Conservation (phyloP, 2,888 invertebrate species). For the Xanthorhoe designata region DNA sequence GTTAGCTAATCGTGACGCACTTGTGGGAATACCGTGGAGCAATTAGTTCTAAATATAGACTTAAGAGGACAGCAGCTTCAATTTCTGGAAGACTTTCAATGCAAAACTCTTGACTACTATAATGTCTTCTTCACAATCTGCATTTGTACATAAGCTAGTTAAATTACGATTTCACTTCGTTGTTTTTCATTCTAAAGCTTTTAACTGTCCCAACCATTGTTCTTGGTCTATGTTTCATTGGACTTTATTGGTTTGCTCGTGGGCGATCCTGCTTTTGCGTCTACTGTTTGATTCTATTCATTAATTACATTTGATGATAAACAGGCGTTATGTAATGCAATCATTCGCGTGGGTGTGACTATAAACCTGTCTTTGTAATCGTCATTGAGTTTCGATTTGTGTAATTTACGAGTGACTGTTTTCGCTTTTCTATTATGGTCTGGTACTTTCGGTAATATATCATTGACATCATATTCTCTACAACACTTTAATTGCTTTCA, state of each 20-base stretch:
- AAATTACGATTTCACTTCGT: neutral
- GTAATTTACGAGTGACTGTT: conserved; percentile 41
- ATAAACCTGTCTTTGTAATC: conserved; percentile 44
- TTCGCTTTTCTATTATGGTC: conserved; percentile 26
- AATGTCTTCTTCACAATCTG: neutral
- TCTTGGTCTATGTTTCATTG: conserved; percentile 16
- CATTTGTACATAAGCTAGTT: neutral
- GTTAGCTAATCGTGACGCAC: conserved; percentile 79
- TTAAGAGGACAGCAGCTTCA: conserved; percentile 41
- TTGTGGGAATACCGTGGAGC: conserved; percentile 72
- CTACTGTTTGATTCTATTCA: conserved; percentile 53
- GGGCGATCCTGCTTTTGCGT: conserved; percentile 50
- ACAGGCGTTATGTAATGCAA: conserved; percentile 46
- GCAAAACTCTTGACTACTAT: neutral
- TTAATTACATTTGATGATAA: conserved; percentile 53
- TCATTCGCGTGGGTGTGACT: conserved; percentile 41
- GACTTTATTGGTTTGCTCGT: conserved; percentile 47
- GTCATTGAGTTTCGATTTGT: conserved; percentile 40
- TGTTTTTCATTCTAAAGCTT: neutral
- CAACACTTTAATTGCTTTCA: neutral
- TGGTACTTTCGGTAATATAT: conserved; percentile 15
- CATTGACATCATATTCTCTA: conserved; percentile 2
- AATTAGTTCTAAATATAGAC: conserved; percentile 55
- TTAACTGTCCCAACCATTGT: conserved; percentile 7
- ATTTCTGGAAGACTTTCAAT: neutral